Evolutionary conservation across 1,140 invertebrate species (phyloP).

Genomic region (Drosophila serrata): DNA sequence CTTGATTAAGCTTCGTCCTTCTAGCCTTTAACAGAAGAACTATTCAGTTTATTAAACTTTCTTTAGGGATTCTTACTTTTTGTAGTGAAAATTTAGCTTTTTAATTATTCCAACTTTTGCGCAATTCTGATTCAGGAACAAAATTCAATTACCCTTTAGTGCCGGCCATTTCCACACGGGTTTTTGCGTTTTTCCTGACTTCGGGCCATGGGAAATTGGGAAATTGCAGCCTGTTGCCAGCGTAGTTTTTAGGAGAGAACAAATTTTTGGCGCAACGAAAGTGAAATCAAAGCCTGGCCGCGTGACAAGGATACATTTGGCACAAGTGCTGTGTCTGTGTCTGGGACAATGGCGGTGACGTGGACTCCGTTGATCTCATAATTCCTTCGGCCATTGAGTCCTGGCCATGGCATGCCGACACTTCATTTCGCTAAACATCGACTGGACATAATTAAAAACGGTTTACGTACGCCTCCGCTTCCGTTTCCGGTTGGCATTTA

Average conservation of each 20-base stretch:
- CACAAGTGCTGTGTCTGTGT: conserved; percentile 3
- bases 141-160: conserved; percentile 43
- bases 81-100: conserved; percentile 7
- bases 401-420: conserved; percentile 43
- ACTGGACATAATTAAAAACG: conserved; percentile 72
- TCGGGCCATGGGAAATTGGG: conserved; percentile 26
- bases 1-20: neutral
- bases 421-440: conserved; percentile 33
- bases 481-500: conserved; percentile 61
- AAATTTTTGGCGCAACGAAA: conserved; percentile 6
- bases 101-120: conserved; percentile 25
- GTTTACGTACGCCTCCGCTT: conserved; percentile 71
- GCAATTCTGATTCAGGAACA: conserved; percentile 26
- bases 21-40: conserved; percentile 5
- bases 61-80: neutral
- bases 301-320: conserved; percentile 63
- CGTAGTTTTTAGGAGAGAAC: too few species aligned
- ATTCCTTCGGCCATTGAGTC: conserved; percentile 30
- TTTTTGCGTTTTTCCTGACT: conserved; percentile 16
- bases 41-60: neutral
- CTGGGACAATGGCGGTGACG: conserved; percentile 46
- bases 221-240: conserved; percentile 47
- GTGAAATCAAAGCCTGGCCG: conserved; percentile 55
- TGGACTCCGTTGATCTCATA: conserved; percentile 71
- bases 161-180: conserved; percentile 1